These are phyloP conservation scores for Zaprionus obscuricornis DNA, from an alignment of 2,888 invertebrate species.

Conservation along the genomic window DNA sequence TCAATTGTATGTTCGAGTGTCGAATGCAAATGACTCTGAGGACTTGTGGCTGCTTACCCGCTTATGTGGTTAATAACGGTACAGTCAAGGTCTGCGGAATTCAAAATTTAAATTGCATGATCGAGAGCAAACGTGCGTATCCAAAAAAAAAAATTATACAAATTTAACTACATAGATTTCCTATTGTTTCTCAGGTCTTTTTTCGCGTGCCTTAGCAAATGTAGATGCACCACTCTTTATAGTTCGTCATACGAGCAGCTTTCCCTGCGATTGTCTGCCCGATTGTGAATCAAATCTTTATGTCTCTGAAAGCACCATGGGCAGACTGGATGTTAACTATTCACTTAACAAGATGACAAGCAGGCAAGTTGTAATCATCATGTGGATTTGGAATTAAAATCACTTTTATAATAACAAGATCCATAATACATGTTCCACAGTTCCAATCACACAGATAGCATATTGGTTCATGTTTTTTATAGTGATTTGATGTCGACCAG, in stretches of 20 bases:
- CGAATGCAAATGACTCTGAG: slow-evolving; percentile 84
- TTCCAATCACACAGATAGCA: slow-evolving; percentile 84
- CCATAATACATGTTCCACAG: slow-evolving; percentile 1
- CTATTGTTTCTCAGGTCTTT: slow-evolving; percentile 51
- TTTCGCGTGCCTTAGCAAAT: slow-evolving; percentile 83
- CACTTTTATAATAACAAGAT: no score
- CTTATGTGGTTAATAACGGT: slow-evolving; percentile 84
- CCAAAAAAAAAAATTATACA: no score
- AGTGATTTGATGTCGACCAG: slow-evolving; percentile 88
- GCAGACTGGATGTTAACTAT: slow-evolving; percentile 84
- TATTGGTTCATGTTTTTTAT: slow-evolving; percentile 88
- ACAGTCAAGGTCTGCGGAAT: slow-evolving; percentile 70
- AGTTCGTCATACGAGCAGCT: slow-evolving; percentile 56
- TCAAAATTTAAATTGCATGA: slow-evolving; percentile 71
- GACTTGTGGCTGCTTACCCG: slow-evolving; percentile 86
- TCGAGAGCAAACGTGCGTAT: slow-evolving; percentile 71
- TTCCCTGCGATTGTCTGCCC: slow-evolving; percentile 85
- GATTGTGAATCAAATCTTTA: slow-evolving; percentile 87
- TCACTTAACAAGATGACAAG: slow-evolving; percentile 81
- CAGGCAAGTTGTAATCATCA: slow-evolving; percentile 44
- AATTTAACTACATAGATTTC: background rate
- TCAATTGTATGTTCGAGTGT: slow-evolving; percentile 87
- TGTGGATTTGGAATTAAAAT: background rate
- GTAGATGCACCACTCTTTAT: slow-evolving; percentile 64
- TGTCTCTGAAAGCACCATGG: slow-evolving; percentile 87